phyloP scores from a whole-genome alignment of 2,113 vertebrate genomes.

The Clarias batrachus region DNA sequence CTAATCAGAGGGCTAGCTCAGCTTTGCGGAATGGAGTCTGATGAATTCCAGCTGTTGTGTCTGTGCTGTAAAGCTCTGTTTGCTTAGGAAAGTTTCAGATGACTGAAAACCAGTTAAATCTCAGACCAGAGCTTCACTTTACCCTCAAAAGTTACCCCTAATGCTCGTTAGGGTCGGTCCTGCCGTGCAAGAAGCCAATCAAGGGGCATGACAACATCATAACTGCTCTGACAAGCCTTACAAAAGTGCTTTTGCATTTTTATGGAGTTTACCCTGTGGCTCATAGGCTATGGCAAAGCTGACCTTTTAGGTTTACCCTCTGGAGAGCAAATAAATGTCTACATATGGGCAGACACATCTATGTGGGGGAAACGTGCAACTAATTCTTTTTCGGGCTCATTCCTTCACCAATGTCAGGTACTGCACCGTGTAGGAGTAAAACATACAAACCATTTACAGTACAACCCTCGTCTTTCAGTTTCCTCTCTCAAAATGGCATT shows the following conservation, averaged over 20 bases:
- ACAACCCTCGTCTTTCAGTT: slow-evolving; percentile 20
- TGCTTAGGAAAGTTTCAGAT: slow-evolving; percentile 8
- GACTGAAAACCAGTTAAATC: slow-evolving; percentile 25
- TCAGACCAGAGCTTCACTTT: slow-evolving; percentile 9
- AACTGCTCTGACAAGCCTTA: slow-evolving; percentile 56
- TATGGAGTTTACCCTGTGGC: slow-evolving; percentile 45
- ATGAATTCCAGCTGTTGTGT: slow-evolving; percentile 34
- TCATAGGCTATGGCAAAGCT: slow-evolving; percentile 26
- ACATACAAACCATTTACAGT: slow-evolving; percentile 13
- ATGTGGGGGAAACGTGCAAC: not conserved
- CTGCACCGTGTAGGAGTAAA: slow-evolving; percentile 8
- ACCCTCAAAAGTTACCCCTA: slow-evolving; percentile 15
- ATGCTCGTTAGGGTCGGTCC: slow-evolving; percentile 47
- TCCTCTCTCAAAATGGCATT: slow-evolving; percentile 12
- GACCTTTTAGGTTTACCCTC: slow-evolving; percentile 39
- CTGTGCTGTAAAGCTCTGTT: slow-evolving; percentile 41
- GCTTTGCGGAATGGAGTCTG: slow-evolving; percentile 4
- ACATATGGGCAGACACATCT: slow-evolving; percentile 16
- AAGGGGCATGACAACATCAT: slow-evolving; percentile 53
- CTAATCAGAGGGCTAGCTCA: slow-evolving; percentile 6
- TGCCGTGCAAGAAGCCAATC: slow-evolving; percentile 8
- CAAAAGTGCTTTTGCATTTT: slow-evolving; percentile 62
- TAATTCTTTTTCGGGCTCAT: not conserved
- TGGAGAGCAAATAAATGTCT: slow-evolving; percentile 44
- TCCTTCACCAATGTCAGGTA: slow-evolving; percentile 7